These are phyloP conservation scores for Hipparchia sbordonii DNA, from an alignment of 2,888 invertebrate genomes.

Conservation along the genomic window DNA sequence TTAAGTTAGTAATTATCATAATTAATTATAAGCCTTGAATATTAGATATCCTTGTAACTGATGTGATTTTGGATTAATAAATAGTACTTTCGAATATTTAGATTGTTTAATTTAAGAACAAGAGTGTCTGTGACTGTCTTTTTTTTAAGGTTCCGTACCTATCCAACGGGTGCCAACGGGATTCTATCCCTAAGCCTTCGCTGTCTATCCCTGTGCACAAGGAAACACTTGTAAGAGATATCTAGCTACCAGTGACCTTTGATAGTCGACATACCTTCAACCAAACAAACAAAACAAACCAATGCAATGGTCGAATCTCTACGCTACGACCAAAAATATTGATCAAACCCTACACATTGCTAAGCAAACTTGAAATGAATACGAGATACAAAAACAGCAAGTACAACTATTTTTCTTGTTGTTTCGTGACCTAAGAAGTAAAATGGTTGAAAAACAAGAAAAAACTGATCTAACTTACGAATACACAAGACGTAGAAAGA, in stretches of 20 bases:
- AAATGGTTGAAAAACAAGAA: conserved; percentile 67
- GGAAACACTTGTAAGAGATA: no score
- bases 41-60: neutral
- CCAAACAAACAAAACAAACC: no score
- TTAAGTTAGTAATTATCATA: neutral
- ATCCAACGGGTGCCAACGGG: no score
- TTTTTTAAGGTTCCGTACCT: no score
- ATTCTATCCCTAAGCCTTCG: no score
- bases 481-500: conserved; percentile 87
- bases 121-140: neutral
- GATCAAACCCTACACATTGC: conserved; percentile 23
- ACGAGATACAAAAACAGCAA: neutral
- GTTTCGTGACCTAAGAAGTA: neutral
- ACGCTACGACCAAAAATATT: conserved; percentile 20
- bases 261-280: no score
- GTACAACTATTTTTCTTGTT: no score
- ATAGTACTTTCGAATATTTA: neutral
- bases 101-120: neutral
- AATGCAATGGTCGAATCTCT: neutral
- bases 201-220: no score
- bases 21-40: no score
- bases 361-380: neutral
- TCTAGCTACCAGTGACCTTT: no score
- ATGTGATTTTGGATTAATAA: neutral
- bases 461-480: conserved; percentile 69